A percentile compares a stretch with the other conserved stretches of the same genome.
These are phyloP conservation scores for Chrysaora quinquecirrha DNA, from an alignment of 30 jellyfish, hydroid and myxozoan genomes.

Conservation along the genomic window DNA sequence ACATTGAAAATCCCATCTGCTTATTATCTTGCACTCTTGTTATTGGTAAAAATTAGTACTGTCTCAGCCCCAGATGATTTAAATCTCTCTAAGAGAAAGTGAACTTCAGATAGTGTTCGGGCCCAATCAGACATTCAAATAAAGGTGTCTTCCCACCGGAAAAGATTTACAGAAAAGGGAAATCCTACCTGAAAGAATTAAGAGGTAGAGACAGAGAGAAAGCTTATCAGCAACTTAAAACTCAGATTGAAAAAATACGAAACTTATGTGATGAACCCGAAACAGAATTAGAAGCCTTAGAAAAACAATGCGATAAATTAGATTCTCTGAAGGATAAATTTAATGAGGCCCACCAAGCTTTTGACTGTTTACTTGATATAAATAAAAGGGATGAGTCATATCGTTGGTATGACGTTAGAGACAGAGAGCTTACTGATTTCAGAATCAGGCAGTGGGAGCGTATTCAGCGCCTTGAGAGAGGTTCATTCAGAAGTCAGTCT, in stretches of 20 bases:
- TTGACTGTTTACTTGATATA: slow-evolving; percentile 1
- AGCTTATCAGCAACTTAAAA: slow-evolving; percentile 8
- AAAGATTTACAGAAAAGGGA: slow-evolving; percentile 11
- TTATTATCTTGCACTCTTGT: too few species aligned
- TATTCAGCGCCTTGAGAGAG: slow-evolving; percentile 17
- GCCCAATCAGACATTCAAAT: slow-evolving; percentile 7
- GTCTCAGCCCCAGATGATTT: slow-evolving; percentile 25
- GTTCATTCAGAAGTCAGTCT: slow-evolving; percentile 5
- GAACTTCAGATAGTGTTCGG: slow-evolving; percentile 8
- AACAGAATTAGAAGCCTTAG: slow-evolving; percentile 15
- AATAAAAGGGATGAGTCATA: slow-evolving; percentile 16
- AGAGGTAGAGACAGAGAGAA: slow-evolving; percentile 15
- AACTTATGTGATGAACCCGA: slow-evolving; percentile 1
- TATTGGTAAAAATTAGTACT: slow-evolving; percentile 9
- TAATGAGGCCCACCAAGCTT: slow-evolving; percentile 14
- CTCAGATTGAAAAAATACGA: slow-evolving; percentile 7
- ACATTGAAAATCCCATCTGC: too few species aligned
- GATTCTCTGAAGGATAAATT: not conserved
- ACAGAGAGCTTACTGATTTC: slow-evolving; percentile 30
- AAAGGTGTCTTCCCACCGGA: slow-evolving; percentile 13
- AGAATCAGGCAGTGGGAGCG: slow-evolving; percentile 32
- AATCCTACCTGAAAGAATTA: slow-evolving; percentile 14
- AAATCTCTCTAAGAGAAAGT: not conserved
- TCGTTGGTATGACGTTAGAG: slow-evolving; percentile 28
- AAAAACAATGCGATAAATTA: not conserved